Evolutionary conservation across 2,888 invertebrate genomes (phyloP).

Genomic region (Thecophora atra): DNA sequence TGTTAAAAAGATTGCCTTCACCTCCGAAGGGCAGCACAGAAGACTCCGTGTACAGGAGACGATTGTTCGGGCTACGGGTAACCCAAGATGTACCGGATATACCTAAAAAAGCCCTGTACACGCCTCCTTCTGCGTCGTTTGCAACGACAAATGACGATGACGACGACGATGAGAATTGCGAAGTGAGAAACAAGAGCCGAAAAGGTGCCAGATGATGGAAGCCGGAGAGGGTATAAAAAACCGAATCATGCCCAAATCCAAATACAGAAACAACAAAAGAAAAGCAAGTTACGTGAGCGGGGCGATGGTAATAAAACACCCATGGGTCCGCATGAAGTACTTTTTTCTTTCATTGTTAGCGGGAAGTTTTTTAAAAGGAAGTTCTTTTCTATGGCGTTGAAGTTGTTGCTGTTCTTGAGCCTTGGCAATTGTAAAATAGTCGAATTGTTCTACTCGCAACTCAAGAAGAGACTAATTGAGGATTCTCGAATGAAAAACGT

Average conservation of each 20-base stretch:
- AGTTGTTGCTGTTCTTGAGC: background rate
- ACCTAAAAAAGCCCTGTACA: slow-evolving; percentile 19
- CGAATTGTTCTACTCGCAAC: too few species aligned
- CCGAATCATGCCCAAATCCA: background rate
- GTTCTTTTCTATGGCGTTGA: background rate
- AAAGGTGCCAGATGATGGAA: slow-evolving; percentile 16
- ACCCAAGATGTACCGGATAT: slow-evolving; percentile 26
- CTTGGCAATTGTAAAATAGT: background rate
- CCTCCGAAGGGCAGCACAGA: background rate
- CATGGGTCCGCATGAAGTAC: background rate
- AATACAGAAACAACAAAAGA: slow-evolving; percentile 8
- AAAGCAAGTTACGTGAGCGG: background rate
- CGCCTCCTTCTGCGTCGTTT: slow-evolving; percentile 20
- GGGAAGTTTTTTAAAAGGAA: slow-evolving; percentile 28
- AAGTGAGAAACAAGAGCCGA: background rate
- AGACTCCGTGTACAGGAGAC: background rate
- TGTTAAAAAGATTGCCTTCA: background rate
- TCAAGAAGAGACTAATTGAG: too few species aligned
- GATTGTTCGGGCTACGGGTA: slow-evolving; percentile 7
- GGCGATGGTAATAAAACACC: slow-evolving; percentile 4
- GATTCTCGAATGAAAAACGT: too few species aligned
- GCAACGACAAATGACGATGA: background rate
- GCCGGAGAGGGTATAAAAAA: background rate
- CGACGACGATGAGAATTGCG: background rate
- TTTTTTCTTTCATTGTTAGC: background rate